These are phyloP conservation scores for Plotosus lineatus DNA, from an alignment of 2,113 vertebrate species.

Conservation along the genomic window DNA sequence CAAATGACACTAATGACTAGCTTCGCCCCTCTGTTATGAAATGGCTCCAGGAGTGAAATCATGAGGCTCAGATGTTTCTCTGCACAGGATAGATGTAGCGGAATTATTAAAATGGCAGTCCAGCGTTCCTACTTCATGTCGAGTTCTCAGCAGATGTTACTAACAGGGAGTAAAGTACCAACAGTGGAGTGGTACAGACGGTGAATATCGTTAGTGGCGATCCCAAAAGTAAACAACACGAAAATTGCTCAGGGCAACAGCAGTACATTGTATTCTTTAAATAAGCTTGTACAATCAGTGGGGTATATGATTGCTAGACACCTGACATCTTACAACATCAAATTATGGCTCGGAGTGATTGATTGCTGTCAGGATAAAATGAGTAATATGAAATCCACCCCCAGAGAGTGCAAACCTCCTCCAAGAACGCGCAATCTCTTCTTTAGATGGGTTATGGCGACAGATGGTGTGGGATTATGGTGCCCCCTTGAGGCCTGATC, in stretches of 20 bases:
- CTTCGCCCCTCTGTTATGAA: constrained; percentile 31
- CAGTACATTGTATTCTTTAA: not conserved
- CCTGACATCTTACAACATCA: not conserved
- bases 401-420: no score
- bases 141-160: constrained; percentile 2
- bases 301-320: not conserved
- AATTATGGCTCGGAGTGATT: not conserved
- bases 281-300: not conserved
- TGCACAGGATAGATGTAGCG: not conserved
- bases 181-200: not conserved
- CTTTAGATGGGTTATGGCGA: no score
- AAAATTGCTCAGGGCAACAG: not conserved
- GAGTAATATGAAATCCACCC: not conserved
- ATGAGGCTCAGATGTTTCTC: not conserved
- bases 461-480: no score
- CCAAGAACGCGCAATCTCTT: no score
- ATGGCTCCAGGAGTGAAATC: constrained; percentile 37
- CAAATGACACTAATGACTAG: constrained; percentile 43
- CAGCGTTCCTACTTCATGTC: constrained; percentile 19
- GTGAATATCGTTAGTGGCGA: not conserved
- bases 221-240: not conserved
- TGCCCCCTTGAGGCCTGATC: no score
- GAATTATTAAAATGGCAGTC: constrained; percentile 17
- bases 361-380: not conserved
- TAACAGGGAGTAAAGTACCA: constrained; percentile 1